Base-by-base conservation (phyloP, 2,797 vertebrate species). In the Mallotus villosus region DNA sequence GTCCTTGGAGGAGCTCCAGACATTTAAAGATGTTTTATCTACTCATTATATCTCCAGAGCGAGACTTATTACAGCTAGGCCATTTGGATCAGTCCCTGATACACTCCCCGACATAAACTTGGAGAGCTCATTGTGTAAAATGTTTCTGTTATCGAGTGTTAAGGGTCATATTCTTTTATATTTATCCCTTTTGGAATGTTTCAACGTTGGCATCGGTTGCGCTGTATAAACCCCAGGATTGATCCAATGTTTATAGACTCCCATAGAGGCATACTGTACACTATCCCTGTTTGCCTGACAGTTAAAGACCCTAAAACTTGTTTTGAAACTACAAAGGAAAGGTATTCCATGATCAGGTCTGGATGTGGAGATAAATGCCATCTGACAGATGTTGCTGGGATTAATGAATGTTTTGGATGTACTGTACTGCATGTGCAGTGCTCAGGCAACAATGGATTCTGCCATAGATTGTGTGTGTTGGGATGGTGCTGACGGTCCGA, bases 151-250 rank as follows among this genome's bases (percentile, higher is more conserved):
- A 67, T 67, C 34, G 21, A 2, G n/a, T 25, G 64, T 78, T 59
- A 77, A 75, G 77, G 77, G 66, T 72, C 24, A 63, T 58, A 59
- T 70, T 74, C 41, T 68, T 66, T 74, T 57, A 73, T 74, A 87
- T 87, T 76, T 72, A 72, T 76, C 74, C 72, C 71, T 75, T 76
- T 85, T 82, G 78, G 69, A 81, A 63, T 53, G 69, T 60, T 62
- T 21, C 64, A 63, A 76, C 67, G 73, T 77, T 85, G 82, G 80
- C 79, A 75, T 60, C 21, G 71, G 72, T 68, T 55, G 73, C 37
- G 74, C 78, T 72, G 4, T 81, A 71, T 78, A 65, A 77, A 78
- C 63, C 16, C 71, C n/a, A 55, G 80, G 65, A 89, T 78, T 82
- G 78, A 88, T 78, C 29, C 63, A 14, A 63, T 79, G 78, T 84